A percentile compares a stretch with the other conserved stretches of the same genome.
phyloP scores from a whole-genome alignment of 1,140 invertebrate species.

The Euwallacea fornicatus region DNA sequence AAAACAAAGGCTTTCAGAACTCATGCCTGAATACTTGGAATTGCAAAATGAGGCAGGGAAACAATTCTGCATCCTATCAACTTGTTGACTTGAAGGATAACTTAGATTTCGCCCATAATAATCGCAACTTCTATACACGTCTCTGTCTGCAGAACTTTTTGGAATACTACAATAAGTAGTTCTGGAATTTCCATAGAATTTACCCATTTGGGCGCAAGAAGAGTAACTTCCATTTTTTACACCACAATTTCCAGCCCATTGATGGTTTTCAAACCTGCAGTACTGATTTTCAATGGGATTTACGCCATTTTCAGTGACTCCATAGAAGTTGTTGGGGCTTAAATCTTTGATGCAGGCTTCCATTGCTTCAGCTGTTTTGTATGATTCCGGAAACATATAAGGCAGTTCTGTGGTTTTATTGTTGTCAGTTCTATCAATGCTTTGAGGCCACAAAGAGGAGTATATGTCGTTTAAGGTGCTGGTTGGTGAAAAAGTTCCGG shows the following conservation, averaged over 20 bases:
- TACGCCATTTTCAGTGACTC: slow-evolving; percentile 35
- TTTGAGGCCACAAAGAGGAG: slow-evolving; percentile 1
- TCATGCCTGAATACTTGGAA: slow-evolving; percentile 5
- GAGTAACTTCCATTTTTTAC: slow-evolving; percentile 44
- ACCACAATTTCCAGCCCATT: slow-evolving; percentile 29
- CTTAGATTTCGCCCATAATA: slow-evolving; percentile 6
- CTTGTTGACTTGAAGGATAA: neutral
- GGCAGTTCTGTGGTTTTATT: slow-evolving; percentile 3
- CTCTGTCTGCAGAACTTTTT: slow-evolving; percentile 22
- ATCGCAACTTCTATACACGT: slow-evolving; percentile 18
- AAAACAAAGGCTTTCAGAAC: neutral
- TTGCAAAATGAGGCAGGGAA: slow-evolving; percentile 16
- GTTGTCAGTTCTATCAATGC: neutral
- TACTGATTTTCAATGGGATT: slow-evolving; percentile 38
- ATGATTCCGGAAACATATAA: slow-evolving; percentile 3
- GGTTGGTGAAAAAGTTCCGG: slow-evolving; percentile 11
- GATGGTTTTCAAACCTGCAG: slow-evolving; percentile 39
- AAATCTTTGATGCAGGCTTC: slow-evolving; percentile 47
- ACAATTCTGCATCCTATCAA: slow-evolving; percentile 16
- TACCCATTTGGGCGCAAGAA: slow-evolving; percentile 45
- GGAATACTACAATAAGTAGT: slow-evolving; percentile 41
- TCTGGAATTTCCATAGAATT: slow-evolving; percentile 5
- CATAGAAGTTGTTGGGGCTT: slow-evolving; percentile 46
- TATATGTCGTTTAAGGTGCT: slow-evolving; percentile 6
- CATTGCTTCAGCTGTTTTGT: slow-evolving; percentile 33